Conservation (phyloP, 2,113 vertebrate species). For the Gambusia holbrooki region DNA sequence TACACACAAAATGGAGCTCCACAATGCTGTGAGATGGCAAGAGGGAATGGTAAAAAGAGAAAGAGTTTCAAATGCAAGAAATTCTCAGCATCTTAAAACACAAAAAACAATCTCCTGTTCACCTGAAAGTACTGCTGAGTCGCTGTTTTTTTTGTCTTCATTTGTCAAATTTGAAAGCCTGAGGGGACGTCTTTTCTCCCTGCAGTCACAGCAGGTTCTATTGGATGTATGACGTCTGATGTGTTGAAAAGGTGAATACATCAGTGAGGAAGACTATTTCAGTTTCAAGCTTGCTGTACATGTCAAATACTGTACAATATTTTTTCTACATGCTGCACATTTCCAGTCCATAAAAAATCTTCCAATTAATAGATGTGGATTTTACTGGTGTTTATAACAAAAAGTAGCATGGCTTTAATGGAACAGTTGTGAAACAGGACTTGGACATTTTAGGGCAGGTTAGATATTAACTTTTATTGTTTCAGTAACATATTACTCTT, state of each 20-base stretch:
- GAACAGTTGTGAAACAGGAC: no score
- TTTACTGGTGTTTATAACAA: no score
- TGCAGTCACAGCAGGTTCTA: conserved; percentile 21
- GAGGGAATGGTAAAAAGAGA: conserved; percentile 37
- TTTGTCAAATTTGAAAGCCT: conserved; percentile 32
- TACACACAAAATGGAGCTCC: background rate
- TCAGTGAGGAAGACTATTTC: background rate
- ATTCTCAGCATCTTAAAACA: conserved; percentile 30
- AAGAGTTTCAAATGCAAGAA: background rate
- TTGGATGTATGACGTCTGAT: background rate
- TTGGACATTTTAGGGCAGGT: no score
- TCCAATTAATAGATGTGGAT: background rate
- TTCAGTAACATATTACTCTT: no score
- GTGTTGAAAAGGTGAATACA: background rate
- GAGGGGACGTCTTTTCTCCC: conserved; percentile 23
- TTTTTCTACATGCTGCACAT: background rate
- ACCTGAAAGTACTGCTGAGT: background rate
- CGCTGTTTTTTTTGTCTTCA: conserved; percentile 10
- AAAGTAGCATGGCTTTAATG: no score
- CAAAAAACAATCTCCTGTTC: conserved; percentile 27
- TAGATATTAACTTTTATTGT: no score
- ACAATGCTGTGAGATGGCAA: conserved; percentile 8
- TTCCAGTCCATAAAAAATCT: background rate
- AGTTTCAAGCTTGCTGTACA: background rate
- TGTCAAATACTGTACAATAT: background rate